Evolutionary conservation across 2,113 vertebrate species (phyloP).

Genomic region (Junco hyemalis): DNA sequence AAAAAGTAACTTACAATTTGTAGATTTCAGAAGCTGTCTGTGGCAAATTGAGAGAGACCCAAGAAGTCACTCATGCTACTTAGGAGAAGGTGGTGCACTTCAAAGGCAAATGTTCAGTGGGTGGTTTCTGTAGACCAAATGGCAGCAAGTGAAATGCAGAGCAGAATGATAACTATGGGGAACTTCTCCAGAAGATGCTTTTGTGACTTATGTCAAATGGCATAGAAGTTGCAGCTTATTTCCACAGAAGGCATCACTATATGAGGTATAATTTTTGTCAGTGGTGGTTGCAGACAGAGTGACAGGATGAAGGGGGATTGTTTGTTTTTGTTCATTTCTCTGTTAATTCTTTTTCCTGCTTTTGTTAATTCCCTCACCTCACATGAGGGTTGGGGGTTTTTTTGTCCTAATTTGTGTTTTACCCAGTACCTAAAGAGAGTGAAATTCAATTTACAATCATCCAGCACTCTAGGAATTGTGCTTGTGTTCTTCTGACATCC

Average conservation of each 20-base stretch:
- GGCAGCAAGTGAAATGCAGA: constrained; percentile 6
- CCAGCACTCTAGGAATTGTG: not conserved
- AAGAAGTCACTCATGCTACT: constrained; percentile 23
- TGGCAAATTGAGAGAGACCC: not conserved
- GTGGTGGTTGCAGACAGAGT: not conserved
- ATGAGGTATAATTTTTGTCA: not conserved
- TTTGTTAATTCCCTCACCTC: not conserved
- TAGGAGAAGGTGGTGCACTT: not conserved
- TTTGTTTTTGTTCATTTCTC: rapidly evolving
- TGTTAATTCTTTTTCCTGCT: not conserved
- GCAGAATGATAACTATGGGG: not conserved
- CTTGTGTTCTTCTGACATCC: not conserved
- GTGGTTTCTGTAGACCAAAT: constrained; percentile 35
- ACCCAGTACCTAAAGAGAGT: not conserved
- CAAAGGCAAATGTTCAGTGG: constrained; percentile 46
- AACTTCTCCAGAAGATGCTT: not conserved
- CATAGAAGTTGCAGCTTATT: not conserved
- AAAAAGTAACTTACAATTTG: not conserved
- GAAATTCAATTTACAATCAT: not conserved
- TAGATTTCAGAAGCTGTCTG: not conserved
- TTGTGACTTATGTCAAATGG: not conserved
- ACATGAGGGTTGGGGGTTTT: not conserved
- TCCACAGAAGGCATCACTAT: not conserved
- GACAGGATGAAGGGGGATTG: not conserved
- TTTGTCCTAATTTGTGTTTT: not conserved